A percentile compares a stretch with the other conserved stretches of the same genome.
phyloP scores from a whole-genome alignment of 2,797 vertebrate genomes.

The Austrolebias charrua region DNA sequence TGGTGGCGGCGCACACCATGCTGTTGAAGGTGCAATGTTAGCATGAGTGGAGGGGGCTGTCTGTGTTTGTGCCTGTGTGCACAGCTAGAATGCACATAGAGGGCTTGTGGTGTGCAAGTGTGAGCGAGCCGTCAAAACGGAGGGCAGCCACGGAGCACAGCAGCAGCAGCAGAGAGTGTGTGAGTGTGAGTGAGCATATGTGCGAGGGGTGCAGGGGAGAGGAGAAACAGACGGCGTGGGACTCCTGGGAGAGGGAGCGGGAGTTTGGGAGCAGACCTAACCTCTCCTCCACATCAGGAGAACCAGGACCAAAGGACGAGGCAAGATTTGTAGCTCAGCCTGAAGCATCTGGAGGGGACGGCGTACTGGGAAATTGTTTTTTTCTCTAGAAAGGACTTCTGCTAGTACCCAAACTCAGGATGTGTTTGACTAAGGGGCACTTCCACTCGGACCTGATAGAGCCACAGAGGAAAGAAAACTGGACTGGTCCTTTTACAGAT shows the following conservation, averaged over 20 bases:
- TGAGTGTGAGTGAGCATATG: conserved; percentile 60
- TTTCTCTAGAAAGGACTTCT: conserved; percentile 51
- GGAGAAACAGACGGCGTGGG: conserved; percentile 72
- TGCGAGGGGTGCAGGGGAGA: conserved; percentile 68
- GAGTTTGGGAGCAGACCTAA: conserved; percentile 71
- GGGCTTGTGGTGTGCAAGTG: conserved; percentile 68
- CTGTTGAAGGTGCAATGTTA: conserved; percentile 67
- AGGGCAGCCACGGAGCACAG: conserved; percentile 66
- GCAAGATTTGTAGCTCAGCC: conserved; percentile 55
- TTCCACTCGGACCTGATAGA: conserved; percentile 63
- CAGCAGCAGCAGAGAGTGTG: conserved; percentile 61
- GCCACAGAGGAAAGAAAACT: conserved; percentile 49
- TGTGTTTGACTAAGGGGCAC: conserved; percentile 64
- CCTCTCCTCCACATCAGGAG: conserved; percentile 73
- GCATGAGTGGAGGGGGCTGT: conserved; percentile 59
- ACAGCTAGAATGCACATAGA: conserved; percentile 71
- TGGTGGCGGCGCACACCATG: conserved; percentile 60
- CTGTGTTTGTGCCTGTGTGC: conserved; percentile 62
- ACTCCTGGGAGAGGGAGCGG: conserved; percentile 74
- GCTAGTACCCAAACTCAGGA: conserved; percentile 69
- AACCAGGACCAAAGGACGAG: conserved; percentile 63
- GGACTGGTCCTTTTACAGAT: conserved; percentile 48
- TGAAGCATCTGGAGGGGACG: conserved; percentile 54
- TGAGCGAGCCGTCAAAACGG: conserved; percentile 71
- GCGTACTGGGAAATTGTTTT: conserved; percentile 43